These are phyloP conservation scores for Beaufortia kweichowensis DNA, from an alignment of 2,113 vertebrate genomes.

Conservation along the genomic window DNA sequence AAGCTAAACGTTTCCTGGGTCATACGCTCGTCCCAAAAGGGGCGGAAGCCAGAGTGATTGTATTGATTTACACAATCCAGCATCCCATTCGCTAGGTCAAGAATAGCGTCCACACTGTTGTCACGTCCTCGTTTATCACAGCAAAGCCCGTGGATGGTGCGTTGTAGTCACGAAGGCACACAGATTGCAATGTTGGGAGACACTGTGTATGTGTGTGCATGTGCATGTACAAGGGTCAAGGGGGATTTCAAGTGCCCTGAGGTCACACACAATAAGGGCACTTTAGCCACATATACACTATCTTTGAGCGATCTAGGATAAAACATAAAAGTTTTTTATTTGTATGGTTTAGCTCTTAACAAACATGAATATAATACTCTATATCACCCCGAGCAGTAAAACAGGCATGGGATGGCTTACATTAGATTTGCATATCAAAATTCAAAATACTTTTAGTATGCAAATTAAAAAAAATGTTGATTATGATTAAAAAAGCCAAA, in stretches of 20 bases:
- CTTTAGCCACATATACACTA: conserved; percentile 15
- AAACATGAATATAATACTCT: too few relatives aligned
- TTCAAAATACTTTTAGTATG: too few relatives aligned
- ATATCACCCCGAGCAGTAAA: not conserved
- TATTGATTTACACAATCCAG: conserved; percentile 73
- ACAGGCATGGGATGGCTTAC: not conserved
- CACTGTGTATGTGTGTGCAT: conserved; percentile 20
- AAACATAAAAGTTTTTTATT: not conserved
- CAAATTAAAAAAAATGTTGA: too few relatives aligned
- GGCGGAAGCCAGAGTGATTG: conserved; percentile 66
- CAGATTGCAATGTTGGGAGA: conserved; percentile 60
- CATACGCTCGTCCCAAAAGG: conserved; percentile 67
- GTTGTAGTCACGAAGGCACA: conserved; percentile 53
- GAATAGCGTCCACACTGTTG: conserved; percentile 57
- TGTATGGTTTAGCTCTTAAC: not conserved
- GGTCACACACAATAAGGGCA: conserved; percentile 56
- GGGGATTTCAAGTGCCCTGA: conserved; percentile 56
- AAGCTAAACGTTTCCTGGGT: conserved; percentile 61
- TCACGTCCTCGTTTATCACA: conserved; percentile 60
- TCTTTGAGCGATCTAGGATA: not conserved
- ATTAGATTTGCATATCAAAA: not conserved
- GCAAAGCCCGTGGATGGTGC: conserved; percentile 41
- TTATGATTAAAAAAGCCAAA: too few relatives aligned
- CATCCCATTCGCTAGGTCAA: conserved; percentile 60
- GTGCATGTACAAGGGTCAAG: conserved; percentile 52